Percentiles rank a stretch among this genome's conserved stretches.
Conservation (phyloP, 64 coral and sea anemone genomes). For the Actinia equina region DNA sequence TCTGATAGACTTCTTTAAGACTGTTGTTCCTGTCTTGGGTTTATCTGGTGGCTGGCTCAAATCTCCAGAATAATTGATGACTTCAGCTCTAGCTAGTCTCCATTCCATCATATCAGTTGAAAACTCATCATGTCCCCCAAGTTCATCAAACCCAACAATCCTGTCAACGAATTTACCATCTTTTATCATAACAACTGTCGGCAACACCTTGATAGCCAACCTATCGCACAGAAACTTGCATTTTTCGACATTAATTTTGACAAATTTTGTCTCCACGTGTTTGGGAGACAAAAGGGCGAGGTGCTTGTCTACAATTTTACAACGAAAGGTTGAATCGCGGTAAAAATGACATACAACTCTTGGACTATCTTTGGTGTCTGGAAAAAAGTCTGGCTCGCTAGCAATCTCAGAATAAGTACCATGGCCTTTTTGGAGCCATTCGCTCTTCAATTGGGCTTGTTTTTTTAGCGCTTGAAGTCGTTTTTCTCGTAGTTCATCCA, state of each 20-base stretch:
- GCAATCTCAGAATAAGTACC: constrained; percentile 83
- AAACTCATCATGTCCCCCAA: constrained; percentile 91
- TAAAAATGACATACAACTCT: constrained; percentile 93
- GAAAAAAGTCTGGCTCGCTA: constrained; percentile 90
- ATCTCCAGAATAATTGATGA: constrained; percentile 88
- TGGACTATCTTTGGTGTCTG: constrained; percentile 82
- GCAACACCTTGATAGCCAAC: constrained; percentile 72
- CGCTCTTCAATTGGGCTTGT: constrained; percentile 76
- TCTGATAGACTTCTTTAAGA: constrained; percentile 54
- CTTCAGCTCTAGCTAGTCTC: constrained; percentile 76
- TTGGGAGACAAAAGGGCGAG: constrained; percentile 77
- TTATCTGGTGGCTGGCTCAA: constrained; percentile 59
- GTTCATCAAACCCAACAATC: constrained; percentile 93
- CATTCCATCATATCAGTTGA: constrained; percentile 87
- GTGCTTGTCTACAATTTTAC: constrained; percentile 97
- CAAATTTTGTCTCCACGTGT: constrained; percentile 93
- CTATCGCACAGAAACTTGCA: constrained; percentile 83
- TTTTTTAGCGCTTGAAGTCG: constrained; percentile 86
- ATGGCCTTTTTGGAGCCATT: constrained; percentile 91
- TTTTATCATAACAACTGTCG: constrained; percentile 81
- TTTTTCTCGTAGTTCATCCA: constrained; percentile 94
- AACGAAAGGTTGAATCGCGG: constrained; percentile 90
- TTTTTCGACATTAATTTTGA: constrained; percentile 87
- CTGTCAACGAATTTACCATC: constrained; percentile 93
- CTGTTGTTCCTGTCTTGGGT: constrained; percentile 27